Percentiles rank a stretch among this genome's conserved stretches.
phyloP scores from a whole-genome alignment of 1,140 invertebrate genomes.

The Patella vulgata region DNA sequence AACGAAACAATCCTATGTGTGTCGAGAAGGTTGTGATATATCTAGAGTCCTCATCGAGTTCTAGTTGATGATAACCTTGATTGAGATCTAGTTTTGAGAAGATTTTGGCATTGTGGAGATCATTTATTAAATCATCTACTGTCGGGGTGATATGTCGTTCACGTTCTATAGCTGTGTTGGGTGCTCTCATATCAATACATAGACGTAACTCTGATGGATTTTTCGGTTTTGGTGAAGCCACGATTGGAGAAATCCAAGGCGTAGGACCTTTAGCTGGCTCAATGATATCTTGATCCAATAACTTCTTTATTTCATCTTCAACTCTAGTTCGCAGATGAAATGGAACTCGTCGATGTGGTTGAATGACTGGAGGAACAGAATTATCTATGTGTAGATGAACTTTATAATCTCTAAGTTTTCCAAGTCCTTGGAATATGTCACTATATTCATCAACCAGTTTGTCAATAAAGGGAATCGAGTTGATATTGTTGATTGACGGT shows the following conservation, averaged over 20 bases:
- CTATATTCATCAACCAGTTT: not conserved
- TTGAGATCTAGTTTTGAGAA: slow-evolving; percentile 52
- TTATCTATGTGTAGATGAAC: slow-evolving; percentile 20
- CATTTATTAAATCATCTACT: slow-evolving; percentile 38
- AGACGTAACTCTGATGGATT: slow-evolving; percentile 42
- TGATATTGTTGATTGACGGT: not conserved
- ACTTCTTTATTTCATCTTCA: slow-evolving; percentile 34
- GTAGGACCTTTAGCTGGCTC: slow-evolving; percentile 42
- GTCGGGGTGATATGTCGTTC: slow-evolving; percentile 54
- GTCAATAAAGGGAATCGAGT: not conserved
- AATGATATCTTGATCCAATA: slow-evolving; percentile 39
- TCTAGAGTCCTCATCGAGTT: slow-evolving; percentile 33
- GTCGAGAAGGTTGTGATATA: slow-evolving; percentile 47
- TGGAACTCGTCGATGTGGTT: slow-evolving; percentile 7
- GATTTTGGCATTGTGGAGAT: slow-evolving; percentile 39
- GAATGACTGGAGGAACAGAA: not conserved
- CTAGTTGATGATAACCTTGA: slow-evolving; percentile 45
- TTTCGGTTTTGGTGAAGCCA: slow-evolving; percentile 44
- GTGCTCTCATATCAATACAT: slow-evolving; percentile 51
- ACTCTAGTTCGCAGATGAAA: slow-evolving; percentile 11
- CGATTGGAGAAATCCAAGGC: slow-evolving; percentile 47
- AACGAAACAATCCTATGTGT: slow-evolving; percentile 33
- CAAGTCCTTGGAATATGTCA: not conserved
- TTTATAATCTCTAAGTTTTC: slow-evolving; percentile 15
- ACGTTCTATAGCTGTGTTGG: slow-evolving; percentile 45